phyloP scores from a whole-genome alignment of 2,888 invertebrate genomes.

The Eilema sororculum region DNA sequence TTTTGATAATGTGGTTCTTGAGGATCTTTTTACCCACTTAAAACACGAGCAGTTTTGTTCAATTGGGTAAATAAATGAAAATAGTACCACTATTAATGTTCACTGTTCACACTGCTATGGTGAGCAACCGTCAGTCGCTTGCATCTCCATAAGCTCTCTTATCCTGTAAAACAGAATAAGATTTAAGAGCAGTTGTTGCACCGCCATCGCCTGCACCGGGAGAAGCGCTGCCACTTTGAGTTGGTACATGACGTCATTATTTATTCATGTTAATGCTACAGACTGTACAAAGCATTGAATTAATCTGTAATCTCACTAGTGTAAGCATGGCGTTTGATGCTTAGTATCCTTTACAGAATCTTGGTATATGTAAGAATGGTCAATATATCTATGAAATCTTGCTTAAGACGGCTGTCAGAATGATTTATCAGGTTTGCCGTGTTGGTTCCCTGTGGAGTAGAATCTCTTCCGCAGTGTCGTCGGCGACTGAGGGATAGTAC shows the following conservation, averaged over 20 bases:
- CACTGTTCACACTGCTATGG: background rate
- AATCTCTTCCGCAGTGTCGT: too few species aligned
- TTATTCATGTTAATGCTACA: conserved; percentile 8
- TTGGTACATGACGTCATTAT: background rate
- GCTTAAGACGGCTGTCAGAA: too few species aligned
- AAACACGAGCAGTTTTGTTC: too few species aligned
- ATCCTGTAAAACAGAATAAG: background rate
- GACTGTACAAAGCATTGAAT: background rate
- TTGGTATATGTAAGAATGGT: background rate
- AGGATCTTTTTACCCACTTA: too few species aligned
- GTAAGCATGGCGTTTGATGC: too few species aligned
- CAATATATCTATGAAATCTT: background rate
- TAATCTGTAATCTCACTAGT: background rate
- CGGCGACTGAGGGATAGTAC: too few species aligned
- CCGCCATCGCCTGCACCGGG: background rate
- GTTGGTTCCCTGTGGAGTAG: too few species aligned
- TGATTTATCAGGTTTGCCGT: too few species aligned
- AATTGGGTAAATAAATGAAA: background rate
- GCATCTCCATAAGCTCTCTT: background rate
- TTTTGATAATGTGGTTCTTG: too few species aligned
- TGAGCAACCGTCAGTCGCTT: background rate
- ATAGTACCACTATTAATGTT: background rate
- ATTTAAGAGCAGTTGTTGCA: conserved; percentile 1
- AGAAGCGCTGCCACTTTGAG: background rate
- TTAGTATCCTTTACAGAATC: background rate